A percentile compares a stretch with the other conserved stretches of the same genome.
These are phyloP conservation scores for Drosophila sturtevanti DNA, from an alignment of 1,140 invertebrate genomes.

Conservation along the genomic window DNA sequence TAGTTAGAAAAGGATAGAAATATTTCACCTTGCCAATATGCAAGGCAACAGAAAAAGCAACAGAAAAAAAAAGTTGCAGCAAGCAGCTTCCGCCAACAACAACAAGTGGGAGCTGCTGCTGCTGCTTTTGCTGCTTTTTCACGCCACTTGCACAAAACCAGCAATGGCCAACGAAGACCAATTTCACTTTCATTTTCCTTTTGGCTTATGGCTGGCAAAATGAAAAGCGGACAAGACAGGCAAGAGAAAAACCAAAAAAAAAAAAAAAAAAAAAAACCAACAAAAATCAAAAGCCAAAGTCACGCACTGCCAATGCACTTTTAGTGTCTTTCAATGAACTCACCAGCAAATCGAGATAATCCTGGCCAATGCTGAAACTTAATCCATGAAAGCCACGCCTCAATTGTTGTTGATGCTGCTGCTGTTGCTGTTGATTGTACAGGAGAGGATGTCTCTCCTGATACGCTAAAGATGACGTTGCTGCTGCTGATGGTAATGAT, in stretches of 20 bases:
- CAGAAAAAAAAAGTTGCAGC: slow-evolving; percentile 63
- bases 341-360: slow-evolving; percentile 67
- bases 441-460: slow-evolving; percentile 2
- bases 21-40: slow-evolving; percentile 67
- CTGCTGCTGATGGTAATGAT: neutral
- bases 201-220: slow-evolving; percentile 50
- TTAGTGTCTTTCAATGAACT: slow-evolving; percentile 55
- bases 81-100: slow-evolving; percentile 71
- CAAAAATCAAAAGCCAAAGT: slow-evolving; percentile 57
- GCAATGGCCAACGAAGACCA: slow-evolving; percentile 52
- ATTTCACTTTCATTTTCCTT: slow-evolving; percentile 80
- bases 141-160: slow-evolving; percentile 76
- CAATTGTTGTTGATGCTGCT: slow-evolving; percentile 28
- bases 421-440: slow-evolving; percentile 7
- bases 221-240: slow-evolving; percentile 54
- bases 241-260: slow-evolving; percentile 12
- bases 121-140: slow-evolving; percentile 46
- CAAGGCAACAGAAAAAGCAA: slow-evolving; percentile 34
- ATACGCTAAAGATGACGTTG: neutral
- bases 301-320: slow-evolving; percentile 75
- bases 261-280: neutral
- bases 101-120: slow-evolving; percentile 47
- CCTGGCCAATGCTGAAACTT: slow-evolving; percentile 55
- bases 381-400: slow-evolving; percentile 67
- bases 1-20: slow-evolving; percentile 40